Conservation (phyloP, 2,888 invertebrate genomes). For the Meliscaeva auricollis region DNA sequence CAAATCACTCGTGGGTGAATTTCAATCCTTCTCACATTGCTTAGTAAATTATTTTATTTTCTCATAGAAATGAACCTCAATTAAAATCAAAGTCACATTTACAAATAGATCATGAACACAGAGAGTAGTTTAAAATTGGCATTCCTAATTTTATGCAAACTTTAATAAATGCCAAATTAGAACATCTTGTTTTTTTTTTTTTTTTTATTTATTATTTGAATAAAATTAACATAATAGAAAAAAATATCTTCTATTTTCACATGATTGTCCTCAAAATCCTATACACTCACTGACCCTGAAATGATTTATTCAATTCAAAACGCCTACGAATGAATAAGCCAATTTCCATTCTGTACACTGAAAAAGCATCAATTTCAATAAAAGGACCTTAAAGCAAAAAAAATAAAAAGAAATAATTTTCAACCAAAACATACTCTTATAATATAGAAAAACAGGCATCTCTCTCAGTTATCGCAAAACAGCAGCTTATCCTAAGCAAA, state of each 20-base stretch:
- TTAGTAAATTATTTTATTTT: too few relatives aligned
- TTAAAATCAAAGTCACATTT: too few relatives aligned
- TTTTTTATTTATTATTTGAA: too few relatives aligned
- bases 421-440: neutral
- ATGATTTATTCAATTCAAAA: slow-evolving; percentile 66
- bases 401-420: neutral
- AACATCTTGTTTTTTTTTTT: neutral
- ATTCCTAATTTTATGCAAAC: neutral
- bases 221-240: slow-evolving; percentile 13
- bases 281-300: slow-evolving; percentile 57
- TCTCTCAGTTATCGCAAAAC: slow-evolving; percentile 56
- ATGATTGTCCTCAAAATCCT: slow-evolving; percentile 21
- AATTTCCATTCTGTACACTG: slow-evolving; percentile 68
- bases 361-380: slow-evolving; percentile 73
- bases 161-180: neutral
- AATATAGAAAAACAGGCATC: slow-evolving; percentile 17
- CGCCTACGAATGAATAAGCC: slow-evolving; percentile 54
- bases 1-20: too few relatives aligned
- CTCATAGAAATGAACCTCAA: too few relatives aligned
- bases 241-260: slow-evolving; percentile 37
- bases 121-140: too few relatives aligned
- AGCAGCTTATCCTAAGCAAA: slow-evolving; percentile 59
- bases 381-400: slow-evolving; percentile 34
- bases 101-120: too few relatives aligned
- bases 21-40: too few relatives aligned